Evolutionary conservation across 2,888 invertebrate species (phyloP), one percentile per base, ranked within the genome.

Genomic region (Amphipyra tragopoginis): DNA sequence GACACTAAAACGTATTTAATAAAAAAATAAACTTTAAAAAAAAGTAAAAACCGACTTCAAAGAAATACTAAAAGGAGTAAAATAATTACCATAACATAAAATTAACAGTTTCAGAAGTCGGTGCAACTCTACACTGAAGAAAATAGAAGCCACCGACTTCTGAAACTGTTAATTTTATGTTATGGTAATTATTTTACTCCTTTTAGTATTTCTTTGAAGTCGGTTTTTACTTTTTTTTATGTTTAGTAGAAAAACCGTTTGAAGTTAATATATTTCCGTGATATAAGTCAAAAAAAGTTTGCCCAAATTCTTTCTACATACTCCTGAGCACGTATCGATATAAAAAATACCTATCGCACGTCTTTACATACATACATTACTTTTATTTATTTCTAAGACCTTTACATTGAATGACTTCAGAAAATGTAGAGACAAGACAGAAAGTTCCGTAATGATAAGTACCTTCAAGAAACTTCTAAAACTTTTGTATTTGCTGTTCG

Each of bases 401-500:
- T 36, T 61, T 34, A 6, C 21, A 21, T 21, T 21, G 21, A 51
- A 59, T 15, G 8, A 50, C 14, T 52, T 21, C 47, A 33, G 7
- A 44, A 38, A 47, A 40, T 44, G 42, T 40, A 39, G 11, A 43
- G 36, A 40, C 34, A 61, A 48, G 14, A 51, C 36, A 3, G 11
- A 6, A 61, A 54, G n/a, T 63, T 40, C 21, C 6, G 10, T 40
- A 60, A 64, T 51, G 2, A 42, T 13, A 62, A 59, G 50, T 45
- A 58, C 43, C 21, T 76, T 60, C 14, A 43, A 42, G 51, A 60
- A 77, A 66, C 26, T 56, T 44, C 29, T 7, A 53, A 13, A 52
- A 54, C 44, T 70, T 63, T 72, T 48, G 50, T 64, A 51, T 64
- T 65, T 54, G 42, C 53, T 52, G 34, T 53, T 65, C 54, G 42